phyloP scores from a whole-genome alignment of 2,888 invertebrate genomes.

The Heteromyza rotundicornis region DNA sequence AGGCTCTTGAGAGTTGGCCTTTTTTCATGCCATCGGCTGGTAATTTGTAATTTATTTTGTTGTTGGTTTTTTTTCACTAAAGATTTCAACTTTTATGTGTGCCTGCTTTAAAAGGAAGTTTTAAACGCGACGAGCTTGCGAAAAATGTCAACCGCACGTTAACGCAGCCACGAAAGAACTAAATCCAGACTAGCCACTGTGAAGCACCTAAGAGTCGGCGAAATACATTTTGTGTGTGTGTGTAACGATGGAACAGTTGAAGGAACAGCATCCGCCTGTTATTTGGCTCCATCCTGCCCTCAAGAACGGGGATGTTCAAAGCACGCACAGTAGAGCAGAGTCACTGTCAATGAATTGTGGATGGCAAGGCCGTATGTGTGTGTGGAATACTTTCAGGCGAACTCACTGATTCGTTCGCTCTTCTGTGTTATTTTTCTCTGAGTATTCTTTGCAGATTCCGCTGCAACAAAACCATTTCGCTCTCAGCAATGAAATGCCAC shows the following conservation, averaged over 20 bases:
- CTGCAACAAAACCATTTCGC: too few species aligned
- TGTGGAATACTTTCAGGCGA: constrained; percentile 15
- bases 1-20: too few species aligned
- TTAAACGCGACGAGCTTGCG: constrained; percentile 5
- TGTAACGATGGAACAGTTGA: background rate
- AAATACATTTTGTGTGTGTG: constrained; percentile 13
- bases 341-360: constrained; percentile 35
- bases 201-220: constrained; percentile 38
- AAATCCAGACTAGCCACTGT: constrained; percentile 36
- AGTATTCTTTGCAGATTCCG: constrained; percentile 40
- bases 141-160: constrained; percentile 45
- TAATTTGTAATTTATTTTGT: too few species aligned
- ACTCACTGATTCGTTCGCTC: background rate
- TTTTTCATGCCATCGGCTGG: background rate
- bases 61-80: too few species aligned
- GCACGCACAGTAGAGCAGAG: constrained; percentile 34
- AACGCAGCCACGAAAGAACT: constrained; percentile 54
- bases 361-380: constrained; percentile 35
- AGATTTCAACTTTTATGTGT: background rate
- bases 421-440: background rate
- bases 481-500: constrained; percentile 18
- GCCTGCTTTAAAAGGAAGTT: too few species aligned
- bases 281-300: too few species aligned
- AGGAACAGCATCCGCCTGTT: constrained; percentile 3
- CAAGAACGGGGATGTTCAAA: constrained; percentile 21